Evolutionary conservation across 2,113 vertebrate species (phyloP).

Genomic region (Sinosuthora webbiana): DNA sequence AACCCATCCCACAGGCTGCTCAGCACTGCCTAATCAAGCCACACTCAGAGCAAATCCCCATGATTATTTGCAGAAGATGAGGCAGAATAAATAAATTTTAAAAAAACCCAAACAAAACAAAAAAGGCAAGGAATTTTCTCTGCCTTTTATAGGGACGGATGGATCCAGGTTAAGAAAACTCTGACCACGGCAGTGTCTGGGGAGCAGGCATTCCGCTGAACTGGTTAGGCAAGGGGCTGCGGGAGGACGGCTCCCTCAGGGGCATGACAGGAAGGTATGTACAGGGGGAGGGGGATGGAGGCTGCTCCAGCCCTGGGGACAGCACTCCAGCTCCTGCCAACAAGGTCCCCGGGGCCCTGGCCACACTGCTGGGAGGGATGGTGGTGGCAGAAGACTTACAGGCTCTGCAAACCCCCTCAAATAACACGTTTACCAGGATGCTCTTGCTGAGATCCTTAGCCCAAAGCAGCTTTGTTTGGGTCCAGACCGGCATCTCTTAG

Average conservation of each 20-base stretch:
- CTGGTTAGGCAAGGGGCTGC: conserved; percentile 76
- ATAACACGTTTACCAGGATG: not conserved
- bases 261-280: conserved; percentile 66
- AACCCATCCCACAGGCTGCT: not conserved
- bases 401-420: not conserved
- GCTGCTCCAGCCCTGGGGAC: not conserved
- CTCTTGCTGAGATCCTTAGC: not conserved
- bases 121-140: not conserved
- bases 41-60: not conserved
- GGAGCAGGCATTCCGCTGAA: conserved; percentile 78
- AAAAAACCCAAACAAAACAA: not conserved
- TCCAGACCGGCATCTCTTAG: not conserved
- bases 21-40: not conserved
- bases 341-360: accelerated
- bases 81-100: not conserved
- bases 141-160: conserved; percentile 26
- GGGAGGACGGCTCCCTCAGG: conserved; percentile 59
- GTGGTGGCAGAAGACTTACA: not conserved
- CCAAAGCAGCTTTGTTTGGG: not conserved
- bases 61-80: not conserved
- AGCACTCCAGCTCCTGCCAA: not conserved
- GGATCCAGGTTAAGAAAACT: conserved; percentile 65
- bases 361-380: not conserved
- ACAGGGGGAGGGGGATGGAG: conserved; percentile 36
- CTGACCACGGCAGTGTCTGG: conserved; percentile 57